Evolutionary conservation across 1,140 invertebrate species (phyloP), one percentile per base, ranked within the genome.

Genomic region (Calosoma granatense): DNA sequence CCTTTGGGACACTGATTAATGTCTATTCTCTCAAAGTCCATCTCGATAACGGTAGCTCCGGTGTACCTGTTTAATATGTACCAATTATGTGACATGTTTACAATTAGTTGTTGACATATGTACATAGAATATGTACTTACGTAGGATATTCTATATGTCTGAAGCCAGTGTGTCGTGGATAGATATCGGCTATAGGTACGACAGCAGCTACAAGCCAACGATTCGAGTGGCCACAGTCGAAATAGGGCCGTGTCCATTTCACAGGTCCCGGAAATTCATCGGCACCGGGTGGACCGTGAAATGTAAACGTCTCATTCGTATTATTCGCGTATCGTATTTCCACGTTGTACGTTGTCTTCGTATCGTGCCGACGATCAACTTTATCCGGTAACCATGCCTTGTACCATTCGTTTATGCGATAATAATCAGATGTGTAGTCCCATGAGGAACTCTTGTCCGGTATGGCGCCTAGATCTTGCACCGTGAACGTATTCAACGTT

Each of bases 1-100:
- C 92, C 88, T 58, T 75, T 75, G 0, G 94, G 92, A 82, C 95
- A 99, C 67, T 97, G 95, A 77, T 98, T 98, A 71, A 98, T 94
- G 72, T 98, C 95, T 74, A 98, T 92, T 65, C 94, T 80, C 60
- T 98, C 93, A 77, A 94, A 95, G 70, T 99, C 95, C 81, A 97
- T 90, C 81, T 98, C 94, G 70, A 97, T 81, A 0, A 97, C 92
- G 0, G 90, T 82, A 51, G 89, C 86, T 20, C 90, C 95, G 1
- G 94, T 94, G 68, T 97, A 96, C 62, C 92, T 95, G 61, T 60
- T 17, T 11, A n/a, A n/a, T n/a, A n/a, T n/a, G n/a, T n/a, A n/a
- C n/a, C n/a, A n/a, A n/a, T n/a, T n/a, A n/a, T n/a, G n/a, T n/a
- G n/a, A n/a, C n/a, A n/a, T n/a, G n/a, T n/a, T n/a, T n/a, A n/a